Evolutionary conservation across 2,113 vertebrate species (phyloP), one percentile per base, ranked within the genome.

Genomic region (Ranitomeya imitator): DNA sequence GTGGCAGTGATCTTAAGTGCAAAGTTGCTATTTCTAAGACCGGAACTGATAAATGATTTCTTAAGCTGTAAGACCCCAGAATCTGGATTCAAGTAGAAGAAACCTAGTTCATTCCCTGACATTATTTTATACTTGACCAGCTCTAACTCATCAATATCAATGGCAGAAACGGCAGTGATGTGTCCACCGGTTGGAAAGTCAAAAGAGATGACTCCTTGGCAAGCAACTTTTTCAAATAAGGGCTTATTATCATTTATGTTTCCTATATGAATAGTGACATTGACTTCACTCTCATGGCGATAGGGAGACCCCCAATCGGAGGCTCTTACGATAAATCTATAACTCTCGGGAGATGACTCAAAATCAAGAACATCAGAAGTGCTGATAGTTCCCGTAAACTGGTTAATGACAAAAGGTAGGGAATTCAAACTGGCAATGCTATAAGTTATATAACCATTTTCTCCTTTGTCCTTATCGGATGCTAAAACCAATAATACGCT

Each of bases 271-370:
- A 99, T 94, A 1, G 97, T 99, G 69, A 99, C 95, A 45, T 98
- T 99, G 21, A 97, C 97, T 90, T 99, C 97, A 0, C 95, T 98
- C 90, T 99, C 98, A 0, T 97, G 96, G 59, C 98, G 96, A 87
- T 99, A 99, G 0, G 98, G 98, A 0, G 97, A 97, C 6, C 98
- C 98, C 98, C 98, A 99, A 91, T 99, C 98, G 0, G 98, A 99
- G 45, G 98, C 98, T 91, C 98, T 94, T n/a, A 99, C 97, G 4
- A 96, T 93, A 91, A 99, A 99, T 85, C 95, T 93, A 90, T 97
- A 99, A 19, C 92, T 97, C 92, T 99, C 97, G 16, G 96, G 94
- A 45, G 96, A 97, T 0, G 97, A 97, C 88, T 99, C 98, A 93
- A 98, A 99, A 92, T 99, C 98, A 81, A 99, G 81, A 85, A 97